A percentile compares a stretch with the other conserved stretches of the same genome.
Evolutionary conservation across 2,888 invertebrate species (phyloP).

Genomic region (Cordilura impudica): DNA sequence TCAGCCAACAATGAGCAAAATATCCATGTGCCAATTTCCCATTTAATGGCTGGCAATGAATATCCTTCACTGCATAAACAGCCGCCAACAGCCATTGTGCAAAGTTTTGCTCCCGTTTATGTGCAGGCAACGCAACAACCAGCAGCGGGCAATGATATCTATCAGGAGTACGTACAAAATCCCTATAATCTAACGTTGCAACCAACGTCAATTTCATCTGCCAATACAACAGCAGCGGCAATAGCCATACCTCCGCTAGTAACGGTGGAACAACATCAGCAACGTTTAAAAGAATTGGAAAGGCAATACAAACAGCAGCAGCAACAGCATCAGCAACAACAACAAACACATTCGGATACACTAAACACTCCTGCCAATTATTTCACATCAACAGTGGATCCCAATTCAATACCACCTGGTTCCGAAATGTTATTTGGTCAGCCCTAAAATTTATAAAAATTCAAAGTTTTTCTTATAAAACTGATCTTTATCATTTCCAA

Average conservation of each 20-base stretch:
- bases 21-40: constrained; percentile 74
- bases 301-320: constrained; percentile 30
- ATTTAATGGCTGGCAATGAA: constrained; percentile 71
- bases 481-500: too few relatives aligned
- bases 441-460: constrained; percentile 67
- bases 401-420: constrained; percentile 80
- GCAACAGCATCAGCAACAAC: constrained; percentile 35
- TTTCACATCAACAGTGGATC: constrained; percentile 80
- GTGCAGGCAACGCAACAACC: constrained; percentile 52
- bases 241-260: too few relatives aligned
- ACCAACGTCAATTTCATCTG: constrained; percentile 70
- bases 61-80: constrained; percentile 74
- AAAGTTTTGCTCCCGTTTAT: constrained; percentile 75
- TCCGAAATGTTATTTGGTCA: constrained; percentile 82
- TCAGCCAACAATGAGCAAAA: not conserved
- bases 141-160: constrained; percentile 72
- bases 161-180: constrained; percentile 76
- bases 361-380: constrained; percentile 81
- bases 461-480: constrained; percentile 14
- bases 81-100: constrained; percentile 74
- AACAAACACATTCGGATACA: constrained; percentile 46
- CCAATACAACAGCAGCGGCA: constrained; percentile 67
- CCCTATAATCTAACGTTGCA: constrained; percentile 78
- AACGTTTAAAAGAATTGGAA: too few relatives aligned
- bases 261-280: too few relatives aligned